Percentiles rank a stretch among this genome's conserved stretches.
These are phyloP conservation scores for Charaxes varanes DNA, from an alignment of 1,140 invertebrate genomes.

Conservation along the genomic window DNA sequence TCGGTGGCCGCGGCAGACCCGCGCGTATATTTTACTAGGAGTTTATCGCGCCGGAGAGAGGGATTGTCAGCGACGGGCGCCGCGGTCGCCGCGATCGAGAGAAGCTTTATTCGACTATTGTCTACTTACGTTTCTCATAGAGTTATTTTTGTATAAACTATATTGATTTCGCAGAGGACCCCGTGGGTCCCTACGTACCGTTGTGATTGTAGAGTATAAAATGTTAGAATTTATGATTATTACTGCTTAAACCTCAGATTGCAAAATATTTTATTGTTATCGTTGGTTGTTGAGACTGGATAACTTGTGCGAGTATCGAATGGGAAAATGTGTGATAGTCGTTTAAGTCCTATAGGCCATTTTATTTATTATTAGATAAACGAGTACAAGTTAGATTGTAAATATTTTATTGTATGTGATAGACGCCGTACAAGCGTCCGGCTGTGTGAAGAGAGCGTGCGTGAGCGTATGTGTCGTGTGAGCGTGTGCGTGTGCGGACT, in stretches of 20 bases:
- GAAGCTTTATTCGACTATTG: slow-evolving; percentile 23
- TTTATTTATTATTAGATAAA: slow-evolving; percentile 42
- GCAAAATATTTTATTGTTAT: slow-evolving; percentile 11
- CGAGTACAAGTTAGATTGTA: slow-evolving; percentile 42
- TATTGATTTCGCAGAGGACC: slow-evolving; percentile 24
- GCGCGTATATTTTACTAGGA: background rate
- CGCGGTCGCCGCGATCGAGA: slow-evolving; percentile 13
- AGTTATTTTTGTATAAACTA: slow-evolving; percentile 32
- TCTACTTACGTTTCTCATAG: slow-evolving; percentile 22
- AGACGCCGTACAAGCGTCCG: background rate
- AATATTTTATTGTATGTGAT: slow-evolving; percentile 12
- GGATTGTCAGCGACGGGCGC: too few relatives aligned
- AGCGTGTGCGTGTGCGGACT: slow-evolving; percentile 6
- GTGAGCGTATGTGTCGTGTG: slow-evolving; percentile 5
- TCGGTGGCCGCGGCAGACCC: background rate
- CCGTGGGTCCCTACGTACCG: slow-evolving; percentile 21
- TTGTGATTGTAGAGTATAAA: slow-evolving; percentile 39
- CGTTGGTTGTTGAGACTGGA: slow-evolving; percentile 14
- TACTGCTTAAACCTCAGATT: slow-evolving; percentile 3
- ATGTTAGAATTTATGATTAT: slow-evolving; percentile 17
- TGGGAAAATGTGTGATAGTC: slow-evolving; percentile 16
- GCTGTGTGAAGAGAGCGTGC: slow-evolving; percentile 9
- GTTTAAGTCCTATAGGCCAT: slow-evolving; percentile 20
- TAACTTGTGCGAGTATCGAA: slow-evolving; percentile 20
- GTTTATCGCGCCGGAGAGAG: too few relatives aligned